Percentiles rank a stretch among this genome's conserved stretches.
phyloP scores from a whole-genome alignment of 1,140 invertebrate species.

The Euwallacea similis region DNA sequence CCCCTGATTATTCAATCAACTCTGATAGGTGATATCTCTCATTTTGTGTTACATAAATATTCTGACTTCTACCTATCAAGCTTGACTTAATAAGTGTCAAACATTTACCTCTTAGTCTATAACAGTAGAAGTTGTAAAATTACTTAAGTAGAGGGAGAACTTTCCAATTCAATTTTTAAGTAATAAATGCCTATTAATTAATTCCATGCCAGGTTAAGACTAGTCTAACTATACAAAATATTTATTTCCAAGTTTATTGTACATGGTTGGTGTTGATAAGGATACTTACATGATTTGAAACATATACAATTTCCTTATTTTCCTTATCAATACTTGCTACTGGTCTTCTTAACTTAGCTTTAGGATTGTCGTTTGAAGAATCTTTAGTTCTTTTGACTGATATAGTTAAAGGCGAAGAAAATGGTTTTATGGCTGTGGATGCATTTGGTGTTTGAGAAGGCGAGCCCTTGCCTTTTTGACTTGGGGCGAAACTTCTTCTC shows the following conservation, averaged over 20 bases:
- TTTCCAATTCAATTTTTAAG: too few relatives aligned
- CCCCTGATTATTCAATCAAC: too few relatives aligned
- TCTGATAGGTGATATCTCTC: too few relatives aligned
- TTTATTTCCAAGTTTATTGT: too few relatives aligned
- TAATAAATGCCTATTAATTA: too few relatives aligned
- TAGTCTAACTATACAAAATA: neutral
- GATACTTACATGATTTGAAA: slow-evolving; percentile 44
- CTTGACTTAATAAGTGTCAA: too few relatives aligned
- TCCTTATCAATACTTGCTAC: slow-evolving; percentile 37
- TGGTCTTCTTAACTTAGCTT: slow-evolving; percentile 42
- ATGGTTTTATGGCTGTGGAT: slow-evolving; percentile 25
- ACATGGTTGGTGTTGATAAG: slow-evolving; percentile 24
- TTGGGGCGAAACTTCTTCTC: slow-evolving; percentile 61
- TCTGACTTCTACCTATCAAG: too few relatives aligned
- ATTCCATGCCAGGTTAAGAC: neutral
- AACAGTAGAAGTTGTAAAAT: too few relatives aligned
- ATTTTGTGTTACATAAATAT: too few relatives aligned
- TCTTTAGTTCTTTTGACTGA: slow-evolving; percentile 44
- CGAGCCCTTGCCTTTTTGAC: slow-evolving; percentile 55
- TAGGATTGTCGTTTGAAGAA: slow-evolving; percentile 32
- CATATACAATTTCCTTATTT: slow-evolving; percentile 39
- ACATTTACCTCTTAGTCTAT: too few relatives aligned
- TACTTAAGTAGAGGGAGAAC: too few relatives aligned
- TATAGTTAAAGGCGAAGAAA: slow-evolving; percentile 26
- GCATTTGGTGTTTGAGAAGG: slow-evolving; percentile 37